Base-by-base conservation (phyloP, 2,797 vertebrate species). In the Hozukius guyotensis region DNA sequence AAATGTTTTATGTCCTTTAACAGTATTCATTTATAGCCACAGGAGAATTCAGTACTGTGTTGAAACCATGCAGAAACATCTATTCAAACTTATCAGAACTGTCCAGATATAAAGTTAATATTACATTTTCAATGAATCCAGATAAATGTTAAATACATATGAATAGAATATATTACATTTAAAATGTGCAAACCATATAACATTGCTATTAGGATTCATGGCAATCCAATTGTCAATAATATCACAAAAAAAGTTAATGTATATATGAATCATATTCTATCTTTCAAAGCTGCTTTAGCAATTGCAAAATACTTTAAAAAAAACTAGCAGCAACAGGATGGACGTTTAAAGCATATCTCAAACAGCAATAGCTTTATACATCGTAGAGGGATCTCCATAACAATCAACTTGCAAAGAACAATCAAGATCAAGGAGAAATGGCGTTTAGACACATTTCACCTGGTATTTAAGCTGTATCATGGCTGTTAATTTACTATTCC, bases 121-220 rank as follows among this genome's bases (percentile, higher is more conserved):
- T 14, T 8, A 7, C 1, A 53, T 34, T 59, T 38, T 49, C 18
- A 70, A 11, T 9, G 0, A 62, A 55, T 60, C 12, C 7, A 76
- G 18, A 56, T 32, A 65, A 53, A 29, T 72, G 11, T 8, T 20
- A 25, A 60, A 38, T 55, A 32, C 5, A 20, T 27, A 31, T 60
- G 27, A 64, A 42, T 13, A 71, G 11, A 57, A 53, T 25, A 36
- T 14, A 46, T 13, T 29, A 67, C 46, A 29, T 55, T 69, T 34
- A 59, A 80, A 78, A 73, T 78, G 46, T 68, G 38, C 63, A 68
- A 81, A 70, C 18, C 18, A 52, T 52, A 52, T 52, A 52, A 52
- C 24, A 53, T 14, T 77, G 29, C 46, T 34, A 10, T 67, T 25
- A 13, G 22, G 32, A 57, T 38, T 57, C 4, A 57, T 6, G 36